phyloP scores from a whole-genome alignment of 2,797 vertebrate species.

The Squalus acanthias region DNA sequence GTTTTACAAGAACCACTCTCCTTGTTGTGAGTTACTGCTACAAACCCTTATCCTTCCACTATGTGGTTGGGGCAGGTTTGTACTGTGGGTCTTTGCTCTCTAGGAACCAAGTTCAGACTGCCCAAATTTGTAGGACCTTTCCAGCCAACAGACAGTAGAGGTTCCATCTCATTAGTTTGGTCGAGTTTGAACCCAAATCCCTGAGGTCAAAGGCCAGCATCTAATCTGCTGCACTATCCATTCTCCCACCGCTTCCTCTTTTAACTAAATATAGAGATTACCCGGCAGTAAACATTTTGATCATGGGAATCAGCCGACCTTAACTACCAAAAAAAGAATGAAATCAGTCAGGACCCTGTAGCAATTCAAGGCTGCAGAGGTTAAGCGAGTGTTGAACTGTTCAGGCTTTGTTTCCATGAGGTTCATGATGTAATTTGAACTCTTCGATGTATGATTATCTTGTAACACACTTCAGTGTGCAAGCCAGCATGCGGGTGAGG shows the following conservation, averaged over 20 bases:
- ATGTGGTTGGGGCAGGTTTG: background rate
- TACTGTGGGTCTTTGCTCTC: background rate
- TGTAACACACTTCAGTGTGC: background rate
- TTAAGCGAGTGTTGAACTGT: background rate
- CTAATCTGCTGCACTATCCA: background rate
- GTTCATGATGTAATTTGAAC: background rate
- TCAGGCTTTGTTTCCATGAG: background rate
- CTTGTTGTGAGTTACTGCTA: background rate
- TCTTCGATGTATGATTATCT: background rate
- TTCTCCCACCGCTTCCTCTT: background rate
- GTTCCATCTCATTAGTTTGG: background rate
- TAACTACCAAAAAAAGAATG: background rate
- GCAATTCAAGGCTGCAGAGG: background rate
- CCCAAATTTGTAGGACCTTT: background rate
- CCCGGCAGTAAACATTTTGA: background rate
- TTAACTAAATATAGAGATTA: background rate
- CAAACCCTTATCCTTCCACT: background rate
- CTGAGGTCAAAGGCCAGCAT: background rate
- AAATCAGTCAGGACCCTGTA: background rate
- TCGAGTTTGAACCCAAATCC: background rate
- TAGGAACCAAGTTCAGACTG: background rate
- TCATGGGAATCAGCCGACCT: background rate
- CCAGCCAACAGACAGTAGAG: background rate
- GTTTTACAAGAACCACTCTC: background rate
- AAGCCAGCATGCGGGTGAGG: background rate